Evolutionary conservation across 2,113 vertebrate species (phyloP), one percentile per base, ranked within the genome.

Genomic region (Jacana jacana): DNA sequence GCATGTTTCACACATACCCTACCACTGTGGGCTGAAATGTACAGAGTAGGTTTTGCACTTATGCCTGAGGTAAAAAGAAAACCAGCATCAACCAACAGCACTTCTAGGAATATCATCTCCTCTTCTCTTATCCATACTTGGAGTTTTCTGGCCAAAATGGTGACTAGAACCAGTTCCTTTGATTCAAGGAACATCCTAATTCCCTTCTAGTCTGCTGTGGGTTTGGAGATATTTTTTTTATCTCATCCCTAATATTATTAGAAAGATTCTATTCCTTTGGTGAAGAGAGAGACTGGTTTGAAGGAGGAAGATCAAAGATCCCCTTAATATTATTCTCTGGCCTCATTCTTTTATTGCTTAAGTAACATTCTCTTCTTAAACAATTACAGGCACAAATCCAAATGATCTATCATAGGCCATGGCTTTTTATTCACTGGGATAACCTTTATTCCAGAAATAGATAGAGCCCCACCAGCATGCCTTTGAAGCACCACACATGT

Each of bases 271-370:
- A 27, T 80, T 84, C 22, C 92, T 94, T 79, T 87, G 57, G 81
- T 81, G 42, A 80, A 73, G 55, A 60, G 39, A 95, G 28, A 93
- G 46, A 39, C 42, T 83, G 27, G 37, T 80, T 88, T 94, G 86
- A 86, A 96, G 51, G 14, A 96, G 12, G 39, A 89, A 92, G 77
- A 96, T 95, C 90, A 96, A 95, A 96, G 92, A 72, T 76, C n/a
- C 81, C 42, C 60, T 49, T 65, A 91, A 69, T 65, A 78, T 88
- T 81, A 93, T 91, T 90, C 72, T 88, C 77, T 93, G 88, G 66
- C 73, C 81, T 96, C 61, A 79, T 96, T 96, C 80, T 89, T 89
- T 69, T 92, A 46, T 81, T 86, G 61, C 39, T 95, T 79, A 71
- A 70, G 31, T 83, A 81, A 95, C 81, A 28, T 86, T 93, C 39